These are phyloP conservation scores for Pterostichus niger DNA, from an alignment of 2,888 invertebrate genomes.

Conservation along the genomic window DNA sequence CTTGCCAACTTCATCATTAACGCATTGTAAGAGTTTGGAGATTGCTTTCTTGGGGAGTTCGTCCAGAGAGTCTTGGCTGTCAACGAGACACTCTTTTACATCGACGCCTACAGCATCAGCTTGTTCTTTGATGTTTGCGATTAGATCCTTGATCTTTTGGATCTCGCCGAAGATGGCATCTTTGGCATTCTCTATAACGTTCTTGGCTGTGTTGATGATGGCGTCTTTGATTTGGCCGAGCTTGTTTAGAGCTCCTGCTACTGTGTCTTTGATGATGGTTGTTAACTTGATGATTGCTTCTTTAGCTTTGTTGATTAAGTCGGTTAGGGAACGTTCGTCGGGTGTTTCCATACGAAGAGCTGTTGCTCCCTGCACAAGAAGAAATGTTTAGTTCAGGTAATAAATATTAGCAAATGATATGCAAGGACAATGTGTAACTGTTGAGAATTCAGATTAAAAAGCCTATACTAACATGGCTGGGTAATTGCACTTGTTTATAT, in stretches of 20 bases:
- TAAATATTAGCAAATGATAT: no score
- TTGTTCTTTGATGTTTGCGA: constrained; percentile 60
- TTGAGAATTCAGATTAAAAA: no score
- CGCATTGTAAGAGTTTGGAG: constrained; percentile 32
- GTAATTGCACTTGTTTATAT: no score
- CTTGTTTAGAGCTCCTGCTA: constrained; percentile 2
- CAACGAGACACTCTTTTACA: constrained; percentile 65
- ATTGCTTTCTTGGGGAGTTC: constrained; percentile 31
- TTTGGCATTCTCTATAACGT: constrained; percentile 48
- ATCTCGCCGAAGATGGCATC: constrained; percentile 51
- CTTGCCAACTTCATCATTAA: constrained; percentile 27
- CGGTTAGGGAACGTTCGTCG: constrained; percentile 26
- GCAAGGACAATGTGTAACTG: no score
- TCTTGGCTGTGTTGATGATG: constrained; percentile 12
- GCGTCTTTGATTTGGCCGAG: neutral
- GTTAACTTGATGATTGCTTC: constrained; percentile 40
- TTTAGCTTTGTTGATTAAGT: constrained; percentile 41
- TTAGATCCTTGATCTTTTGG: constrained; percentile 45
- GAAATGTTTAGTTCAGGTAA: neutral
- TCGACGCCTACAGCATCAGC: constrained; percentile 66
- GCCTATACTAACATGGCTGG: no score
- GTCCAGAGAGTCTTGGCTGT: constrained; percentile 30
- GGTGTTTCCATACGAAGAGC: neutral
- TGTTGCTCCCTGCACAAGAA: constrained; percentile 35
- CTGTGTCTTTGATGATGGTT: neutral